Evolutionary conservation across 2,888 invertebrate species (phyloP).

Genomic region (Microdon myrmicae): DNA sequence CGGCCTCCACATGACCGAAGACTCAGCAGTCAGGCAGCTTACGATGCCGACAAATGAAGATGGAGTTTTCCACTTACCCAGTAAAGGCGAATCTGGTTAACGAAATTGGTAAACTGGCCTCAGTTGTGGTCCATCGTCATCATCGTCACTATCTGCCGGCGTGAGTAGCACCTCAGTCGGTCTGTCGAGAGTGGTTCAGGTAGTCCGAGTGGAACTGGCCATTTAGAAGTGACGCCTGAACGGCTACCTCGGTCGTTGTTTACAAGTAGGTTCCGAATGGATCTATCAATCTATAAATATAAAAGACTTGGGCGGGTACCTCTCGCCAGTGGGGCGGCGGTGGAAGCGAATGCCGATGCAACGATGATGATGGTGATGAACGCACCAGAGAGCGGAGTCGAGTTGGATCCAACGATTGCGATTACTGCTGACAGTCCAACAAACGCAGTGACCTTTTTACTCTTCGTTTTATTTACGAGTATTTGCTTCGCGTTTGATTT

Average conservation of each 20-base stretch:
- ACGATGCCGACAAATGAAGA: no score
- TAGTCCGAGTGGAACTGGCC: slow-evolving; percentile 8
- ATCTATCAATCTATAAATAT: slow-evolving; percentile 49
- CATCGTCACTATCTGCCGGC: slow-evolving; percentile 1
- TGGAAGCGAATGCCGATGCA: slow-evolving; percentile 2
- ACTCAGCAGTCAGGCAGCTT: slow-evolving; percentile 8
- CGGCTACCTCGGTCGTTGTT: slow-evolving; percentile 9
- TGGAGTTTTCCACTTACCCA: slow-evolving; percentile 47
- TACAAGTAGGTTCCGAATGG: slow-evolving; percentile 29
- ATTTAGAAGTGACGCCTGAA: slow-evolving; percentile 24
- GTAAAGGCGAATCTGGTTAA: slow-evolving; percentile 48
- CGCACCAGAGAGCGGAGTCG: slow-evolving; percentile 38
- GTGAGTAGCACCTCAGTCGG: slow-evolving; percentile 11
- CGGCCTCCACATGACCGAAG: slow-evolving; percentile 8
- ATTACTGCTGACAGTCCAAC: slow-evolving; percentile 40
- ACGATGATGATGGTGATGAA: slow-evolving; percentile 39
- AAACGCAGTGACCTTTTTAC: slow-evolving; percentile 48
- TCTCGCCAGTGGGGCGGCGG: no score
- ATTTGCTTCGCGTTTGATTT: slow-evolving; percentile 13
- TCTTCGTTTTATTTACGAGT: no score
- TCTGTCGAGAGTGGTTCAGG: slow-evolving; percentile 6
- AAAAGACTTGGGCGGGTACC: slow-evolving; percentile 19
- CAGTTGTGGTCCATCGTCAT: slow-evolving; percentile 29
- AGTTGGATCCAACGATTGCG: slow-evolving; percentile 41
- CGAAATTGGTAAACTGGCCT: slow-evolving; percentile 46